Base-by-base conservation (phyloP, 2,888 invertebrate genomes). In the Limnephilus lunatus region DNA sequence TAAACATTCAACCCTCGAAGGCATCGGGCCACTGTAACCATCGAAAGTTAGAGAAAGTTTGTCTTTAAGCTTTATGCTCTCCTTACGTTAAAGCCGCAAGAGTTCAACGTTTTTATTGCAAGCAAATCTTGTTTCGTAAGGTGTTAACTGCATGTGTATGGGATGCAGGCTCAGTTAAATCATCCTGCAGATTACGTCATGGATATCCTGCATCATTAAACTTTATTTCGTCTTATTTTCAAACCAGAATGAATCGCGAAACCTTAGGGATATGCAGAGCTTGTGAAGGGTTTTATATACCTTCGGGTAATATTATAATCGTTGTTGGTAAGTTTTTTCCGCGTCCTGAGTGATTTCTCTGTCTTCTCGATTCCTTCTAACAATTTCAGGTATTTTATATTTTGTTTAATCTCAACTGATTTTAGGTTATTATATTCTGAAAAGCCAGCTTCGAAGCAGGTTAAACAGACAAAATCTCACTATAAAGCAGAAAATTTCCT, bases 51-150 rank as follows among this genome's bases (percentile, higher is more conserved):
- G 68, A 68, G 68, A 68, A 68, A 25, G 68, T n/a, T 25, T 68
- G 68, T 19, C 7, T 25, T 68, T 53, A 19, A 53, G 19, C 68
- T 19, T 68, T 68, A 68, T 19, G 19, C 31, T 83, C 83, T 83
- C 32, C 35, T 83, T 19, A 4, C 19, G 83, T 83, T 31, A 3
- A 25, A 31, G 31, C 32, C 31, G 14, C 83, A 83, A 30, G 32
- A 83, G 83, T 32, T 83, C 83, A 83, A 83, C 32, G 83, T 35
- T 83, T 83, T 83, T 32, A 83, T 83, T 32, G 83, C 83, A 68
- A 68, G 19, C 53, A 83, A 83, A 83, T 31, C 83, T 83, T 83
- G 83, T 83, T 83, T 83, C 83, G 83, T 35, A 35, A 83, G 83
- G 83, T 83, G 83, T 83, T 83, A 83, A 30, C 15, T 83, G 83